Percentiles rank a stretch among this genome's conserved stretches.
These are phyloP conservation scores for Arenicola marina DNA, from an alignment of 2,888 invertebrate species.

Conservation along the genomic window DNA sequence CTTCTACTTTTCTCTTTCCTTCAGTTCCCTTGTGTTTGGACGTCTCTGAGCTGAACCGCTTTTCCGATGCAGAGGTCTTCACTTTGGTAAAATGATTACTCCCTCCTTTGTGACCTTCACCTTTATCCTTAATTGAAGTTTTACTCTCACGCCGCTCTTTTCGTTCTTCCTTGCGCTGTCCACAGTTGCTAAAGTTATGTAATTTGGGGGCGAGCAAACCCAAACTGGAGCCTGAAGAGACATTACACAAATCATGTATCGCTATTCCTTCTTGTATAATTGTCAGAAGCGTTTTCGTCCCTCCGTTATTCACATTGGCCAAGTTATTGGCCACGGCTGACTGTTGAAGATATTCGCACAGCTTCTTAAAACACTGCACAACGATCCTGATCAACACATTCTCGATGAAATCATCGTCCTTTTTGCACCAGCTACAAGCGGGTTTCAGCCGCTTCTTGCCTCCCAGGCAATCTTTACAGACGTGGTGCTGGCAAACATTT, in stretches of 20 bases:
- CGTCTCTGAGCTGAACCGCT: too few species aligned
- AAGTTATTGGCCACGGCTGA: slow-evolving; percentile 40
- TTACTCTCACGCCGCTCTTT: not conserved
- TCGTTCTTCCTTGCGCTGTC: not conserved
- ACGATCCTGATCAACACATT: slow-evolving; percentile 81
- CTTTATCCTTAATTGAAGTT: not conserved
- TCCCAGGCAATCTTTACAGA: slow-evolving; percentile 82
- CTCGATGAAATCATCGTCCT: slow-evolving; percentile 80
- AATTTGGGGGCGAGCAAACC: not conserved
- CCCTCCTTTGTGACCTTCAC: not conserved
- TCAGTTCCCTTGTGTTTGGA: too few species aligned
- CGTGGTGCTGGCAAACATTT: slow-evolving; percentile 84
- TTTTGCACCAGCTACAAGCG: slow-evolving; percentile 82
- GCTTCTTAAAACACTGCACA: slow-evolving; percentile 84
- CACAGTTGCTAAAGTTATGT: not conserved
- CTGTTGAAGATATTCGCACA: slow-evolving; percentile 80
- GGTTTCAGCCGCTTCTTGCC: slow-evolving; percentile 84
- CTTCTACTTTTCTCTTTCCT: too few species aligned
- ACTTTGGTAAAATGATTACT: not conserved
- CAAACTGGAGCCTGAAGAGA: not conserved
- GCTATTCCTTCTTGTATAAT: slow-evolving; percentile 47
- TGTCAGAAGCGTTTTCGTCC: slow-evolving; percentile 40
- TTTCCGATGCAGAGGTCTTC: too few species aligned
- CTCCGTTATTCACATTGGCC: slow-evolving; percentile 37
- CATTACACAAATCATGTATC: slow-evolving; percentile 7